Base-by-base conservation (phyloP, 2,888 invertebrate genomes). In the Drosophila neotestacea region DNA sequence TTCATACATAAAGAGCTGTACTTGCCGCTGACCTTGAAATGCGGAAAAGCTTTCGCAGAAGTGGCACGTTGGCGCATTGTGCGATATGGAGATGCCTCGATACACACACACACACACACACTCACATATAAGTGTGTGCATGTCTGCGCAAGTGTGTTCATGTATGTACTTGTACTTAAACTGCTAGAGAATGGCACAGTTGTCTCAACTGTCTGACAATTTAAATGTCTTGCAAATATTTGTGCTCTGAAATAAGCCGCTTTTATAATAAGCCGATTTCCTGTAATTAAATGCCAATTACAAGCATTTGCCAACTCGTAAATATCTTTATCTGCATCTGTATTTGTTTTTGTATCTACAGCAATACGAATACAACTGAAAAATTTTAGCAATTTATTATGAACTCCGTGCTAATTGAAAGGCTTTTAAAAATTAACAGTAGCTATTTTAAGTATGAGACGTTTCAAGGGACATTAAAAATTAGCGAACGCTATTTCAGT, bases 1-100 rank as follows among this genome's bases (percentile, higher is more conserved):
- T 84, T 84, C 87, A 84, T 87, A 81, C 73, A 73, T 63, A 71
- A 77, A 84, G 85, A 84, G 85, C 79, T 41, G 11, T 84, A 81
- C 83, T 84, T 86, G 86, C 46, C 47, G 77, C 27, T 64, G 85
- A 79, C 83, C 83, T 84, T 86, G 85, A 73, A 68, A 72, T 67
- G 64, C 73, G 79, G 79, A 77, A 71, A 73, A 64, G 65, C 74
- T 65, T 32, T 42, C 44, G 51, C 67, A 81, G 56, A 73, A 81
- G 76, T 70, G 70, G 73, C 73, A 66, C 66, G 55, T 56, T 62
- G 51, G 44, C 69, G 74, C 52, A 58, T 32, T 58, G 50, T 60
- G 47, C 9, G 63, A 56, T 76, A 63, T 60, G 67, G 38, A 77
- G 77, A 77, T 77, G 78, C 73, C 73, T 54, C 61, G 55, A 73